A percentile compares a stretch with the other conserved stretches of the same genome.
phyloP scores from a whole-genome alignment of 2,888 invertebrate species.

The Hymenopus coronatus region DNA sequence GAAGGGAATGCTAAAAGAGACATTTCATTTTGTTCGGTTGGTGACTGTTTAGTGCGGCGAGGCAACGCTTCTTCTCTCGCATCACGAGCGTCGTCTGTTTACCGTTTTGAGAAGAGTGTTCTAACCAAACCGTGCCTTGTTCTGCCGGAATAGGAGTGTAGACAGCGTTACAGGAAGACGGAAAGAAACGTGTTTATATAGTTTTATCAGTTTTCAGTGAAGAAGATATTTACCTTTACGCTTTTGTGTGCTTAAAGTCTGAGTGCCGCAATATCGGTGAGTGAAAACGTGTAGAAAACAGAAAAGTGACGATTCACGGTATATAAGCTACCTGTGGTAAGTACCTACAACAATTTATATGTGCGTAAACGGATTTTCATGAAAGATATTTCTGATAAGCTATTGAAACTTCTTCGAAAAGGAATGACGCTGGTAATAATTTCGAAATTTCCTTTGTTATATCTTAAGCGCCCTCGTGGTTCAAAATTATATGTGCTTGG shows the following conservation, averaged over 20 bases:
- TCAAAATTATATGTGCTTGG: not conserved
- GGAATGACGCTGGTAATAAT: not conserved
- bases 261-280: not conserved
- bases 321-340: constrained; percentile 4
- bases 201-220: not conserved
- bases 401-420: not conserved
- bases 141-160: not conserved
- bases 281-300: not conserved
- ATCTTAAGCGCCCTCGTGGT: not conserved
- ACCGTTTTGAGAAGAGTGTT: constrained; percentile 19
- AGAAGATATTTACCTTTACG: not conserved
- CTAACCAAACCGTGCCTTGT: constrained; percentile 1
- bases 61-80: constrained; percentile 3
- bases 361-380: not conserved
- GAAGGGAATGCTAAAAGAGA: constrained; percentile 14
- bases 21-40: constrained; percentile 25
- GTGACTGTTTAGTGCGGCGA: constrained; percentile 9
- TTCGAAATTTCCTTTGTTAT: not conserved
- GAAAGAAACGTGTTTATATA: not conserved
- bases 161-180: not conserved
- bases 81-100: constrained; percentile 21
- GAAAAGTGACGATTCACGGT: not conserved
- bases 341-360: not conserved
- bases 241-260: not conserved
- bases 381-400: not conserved